Evolutionary conservation across 2,113 vertebrate genomes (phyloP).

Genomic region (Channa argus): DNA sequence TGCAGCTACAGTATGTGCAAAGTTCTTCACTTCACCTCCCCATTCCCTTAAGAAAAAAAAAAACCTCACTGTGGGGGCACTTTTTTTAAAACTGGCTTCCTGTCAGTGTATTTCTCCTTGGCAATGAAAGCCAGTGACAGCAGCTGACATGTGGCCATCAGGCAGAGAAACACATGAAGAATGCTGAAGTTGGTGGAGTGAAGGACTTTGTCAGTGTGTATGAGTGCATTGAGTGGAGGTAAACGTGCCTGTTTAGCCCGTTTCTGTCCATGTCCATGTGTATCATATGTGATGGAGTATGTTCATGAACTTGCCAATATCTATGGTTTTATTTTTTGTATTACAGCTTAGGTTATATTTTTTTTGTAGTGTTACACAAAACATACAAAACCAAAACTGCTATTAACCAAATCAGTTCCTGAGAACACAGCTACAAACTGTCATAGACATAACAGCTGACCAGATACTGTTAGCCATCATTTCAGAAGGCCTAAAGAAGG

Average conservation of each 20-base stretch:
- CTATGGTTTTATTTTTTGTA: too few relatives aligned
- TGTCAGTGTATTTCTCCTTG: slow-evolving; percentile 1
- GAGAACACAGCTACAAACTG: too few relatives aligned
- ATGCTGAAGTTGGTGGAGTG: slow-evolving; percentile 19
- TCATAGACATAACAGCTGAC: too few relatives aligned
- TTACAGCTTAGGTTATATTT: too few relatives aligned
- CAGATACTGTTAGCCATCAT: too few relatives aligned
- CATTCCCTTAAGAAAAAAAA: too few relatives aligned
- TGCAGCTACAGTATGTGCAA: not conserved
- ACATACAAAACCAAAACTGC: too few relatives aligned
- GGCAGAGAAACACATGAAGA: slow-evolving; percentile 16
- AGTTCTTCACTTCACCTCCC: too few relatives aligned
- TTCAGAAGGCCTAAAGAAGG: too few relatives aligned
- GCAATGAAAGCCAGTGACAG: slow-evolving; percentile 35
- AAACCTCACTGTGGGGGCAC: too few relatives aligned
- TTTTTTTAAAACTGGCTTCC: not conserved
- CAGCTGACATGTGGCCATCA: slow-evolving; percentile 18
- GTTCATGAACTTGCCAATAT: not conserved
- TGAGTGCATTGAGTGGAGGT: not conserved
- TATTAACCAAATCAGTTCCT: too few relatives aligned
- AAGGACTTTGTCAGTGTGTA: slow-evolving; percentile 12
- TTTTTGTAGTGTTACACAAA: too few relatives aligned
- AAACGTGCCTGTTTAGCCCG: not conserved
- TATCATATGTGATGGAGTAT: not conserved
- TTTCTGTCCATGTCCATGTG: not conserved